Base-by-base conservation (phyloP, 2,888 invertebrate genomes). In the Yponomeuta malinellus region DNA sequence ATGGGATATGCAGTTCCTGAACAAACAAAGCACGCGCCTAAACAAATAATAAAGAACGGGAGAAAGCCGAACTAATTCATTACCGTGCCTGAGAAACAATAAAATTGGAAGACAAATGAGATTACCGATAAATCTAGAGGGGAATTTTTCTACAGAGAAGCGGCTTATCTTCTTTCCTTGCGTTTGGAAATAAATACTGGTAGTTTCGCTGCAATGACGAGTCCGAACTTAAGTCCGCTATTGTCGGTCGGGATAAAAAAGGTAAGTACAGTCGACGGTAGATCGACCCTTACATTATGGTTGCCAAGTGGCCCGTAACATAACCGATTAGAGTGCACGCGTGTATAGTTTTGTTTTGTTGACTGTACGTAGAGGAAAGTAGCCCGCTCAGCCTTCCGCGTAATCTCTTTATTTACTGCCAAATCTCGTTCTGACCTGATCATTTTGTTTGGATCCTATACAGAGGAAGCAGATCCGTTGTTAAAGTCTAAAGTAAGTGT, bases 191-290 rank as follows among this genome's bases (percentile, higher is more conserved):
- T 86, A 88, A 86, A 85, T 86, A 84, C 86, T 76, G 78, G 52
- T 77, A 78, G 82, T 79, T 79, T 85, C 83, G 83, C 79, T 81
- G 85, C 86, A 85, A 84, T 84, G 84, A 87, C 81, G 82, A 83
- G 80, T 75, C 81, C 78, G 79, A 83, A 83, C 83, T 81, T 87
- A 87, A 88, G 84, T 83, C 85, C 80, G 73, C 83, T 81, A 83
- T 88, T 89, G 87, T 88, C 83, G 86, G 84, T 83, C 79, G 78
- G 87, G 86, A 87, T 87, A 86, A 88, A 86, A 84, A 86, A 85
- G 83, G 85, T 43, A 8, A 8, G 8, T 43, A 43, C 43, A 43
- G 9, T 43, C 43, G 43, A 1, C 43, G 6, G 0, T 8, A 43
- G 43, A 43, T 8, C 43, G 1, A 43, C 8, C 43, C 8, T 43